These are phyloP conservation scores for Zophobas atratus DNA, from an alignment of 1,140 invertebrate species.

Conservation along the genomic window DNA sequence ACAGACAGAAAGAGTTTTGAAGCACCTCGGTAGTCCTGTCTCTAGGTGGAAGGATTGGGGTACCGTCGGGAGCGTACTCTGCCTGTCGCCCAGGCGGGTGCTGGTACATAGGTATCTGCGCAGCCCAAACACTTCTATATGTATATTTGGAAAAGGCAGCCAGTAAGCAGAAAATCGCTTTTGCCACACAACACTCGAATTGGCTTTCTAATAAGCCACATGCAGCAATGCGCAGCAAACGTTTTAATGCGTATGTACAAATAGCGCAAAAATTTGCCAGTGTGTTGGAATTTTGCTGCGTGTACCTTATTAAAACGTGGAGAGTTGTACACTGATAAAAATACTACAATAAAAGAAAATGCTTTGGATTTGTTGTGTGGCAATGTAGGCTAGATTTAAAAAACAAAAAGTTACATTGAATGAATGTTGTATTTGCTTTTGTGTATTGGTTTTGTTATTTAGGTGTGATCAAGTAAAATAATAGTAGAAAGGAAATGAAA, in stretches of 20 bases:
- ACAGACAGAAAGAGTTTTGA: constrained; percentile 59
- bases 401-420: constrained; percentile 5
- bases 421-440: constrained; percentile 2
- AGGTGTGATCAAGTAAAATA: constrained; percentile 34
- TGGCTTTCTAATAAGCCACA: constrained; percentile 28
- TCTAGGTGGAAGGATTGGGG: constrained; percentile 69
- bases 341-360: not conserved
- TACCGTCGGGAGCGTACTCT: constrained; percentile 71
- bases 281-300: not conserved
- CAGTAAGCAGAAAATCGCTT: constrained; percentile 33
- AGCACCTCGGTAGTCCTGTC: constrained; percentile 75
- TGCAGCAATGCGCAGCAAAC: constrained; percentile 20
- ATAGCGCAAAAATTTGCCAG: not conserved
- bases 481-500: constrained; percentile 37
- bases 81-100: constrained; percentile 69
- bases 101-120: constrained; percentile 75
- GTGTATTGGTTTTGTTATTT: constrained; percentile 31
- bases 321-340: not conserved
- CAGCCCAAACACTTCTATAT: constrained; percentile 55
- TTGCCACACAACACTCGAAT: constrained; percentile 35
- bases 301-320: constrained; percentile 18
- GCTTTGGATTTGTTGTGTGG: constrained; percentile 14
- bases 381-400: constrained; percentile 9
- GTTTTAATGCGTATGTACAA: not conserved
- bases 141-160: constrained; percentile 40